These are phyloP conservation scores for Symphodus melops DNA, from an alignment of 2,113 vertebrate species.

Conservation along the genomic window DNA sequence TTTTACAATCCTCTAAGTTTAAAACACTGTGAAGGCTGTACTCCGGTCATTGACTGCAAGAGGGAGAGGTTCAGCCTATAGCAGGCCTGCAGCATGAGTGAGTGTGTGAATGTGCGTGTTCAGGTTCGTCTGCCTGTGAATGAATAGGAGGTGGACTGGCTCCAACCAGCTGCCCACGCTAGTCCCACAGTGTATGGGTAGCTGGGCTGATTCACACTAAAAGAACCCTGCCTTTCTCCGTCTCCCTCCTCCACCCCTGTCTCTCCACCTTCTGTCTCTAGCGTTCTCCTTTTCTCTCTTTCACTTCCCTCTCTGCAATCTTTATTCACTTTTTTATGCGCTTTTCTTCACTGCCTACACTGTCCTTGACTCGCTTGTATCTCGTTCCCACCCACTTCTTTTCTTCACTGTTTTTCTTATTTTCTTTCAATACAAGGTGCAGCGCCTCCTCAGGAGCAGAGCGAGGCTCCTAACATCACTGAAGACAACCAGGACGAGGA, in stretches of 20 bases:
- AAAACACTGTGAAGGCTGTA: background rate
- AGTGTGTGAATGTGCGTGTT: conserved; percentile 7
- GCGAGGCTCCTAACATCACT: conserved; percentile 66
- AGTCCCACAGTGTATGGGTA: conserved; percentile 42
- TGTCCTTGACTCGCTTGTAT: conserved; percentile 42
- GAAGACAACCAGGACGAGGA: conserved; percentile 62
- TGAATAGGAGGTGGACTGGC: conserved; percentile 62
- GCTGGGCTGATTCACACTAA: conserved; percentile 58
- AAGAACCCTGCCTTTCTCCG: conserved; percentile 15
- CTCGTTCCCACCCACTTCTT: conserved; percentile 43
- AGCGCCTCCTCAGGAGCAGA: conserved; percentile 80
- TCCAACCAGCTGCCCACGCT: conserved; percentile 64
- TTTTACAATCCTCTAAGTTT: no score
- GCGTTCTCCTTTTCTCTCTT: conserved; percentile 32
- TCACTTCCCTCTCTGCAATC: conserved; percentile 18
- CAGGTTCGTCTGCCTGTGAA: conserved; percentile 55
- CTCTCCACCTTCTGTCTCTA: conserved; percentile 46
- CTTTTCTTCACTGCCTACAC: conserved; percentile 46
- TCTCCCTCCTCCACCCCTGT: conserved; percentile 59
- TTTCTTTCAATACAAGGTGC: conserved; percentile 67
- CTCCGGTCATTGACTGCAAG: background rate
- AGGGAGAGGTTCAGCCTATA: conserved; percentile 4
- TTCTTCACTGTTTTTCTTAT: conserved; percentile 20
- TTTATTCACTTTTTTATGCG: conserved; percentile 28
- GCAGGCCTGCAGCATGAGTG: conserved; percentile 13